Evolutionary conservation across 2,888 invertebrate genomes (phyloP).

Genomic region (Pogonocherus hispidulus): DNA sequence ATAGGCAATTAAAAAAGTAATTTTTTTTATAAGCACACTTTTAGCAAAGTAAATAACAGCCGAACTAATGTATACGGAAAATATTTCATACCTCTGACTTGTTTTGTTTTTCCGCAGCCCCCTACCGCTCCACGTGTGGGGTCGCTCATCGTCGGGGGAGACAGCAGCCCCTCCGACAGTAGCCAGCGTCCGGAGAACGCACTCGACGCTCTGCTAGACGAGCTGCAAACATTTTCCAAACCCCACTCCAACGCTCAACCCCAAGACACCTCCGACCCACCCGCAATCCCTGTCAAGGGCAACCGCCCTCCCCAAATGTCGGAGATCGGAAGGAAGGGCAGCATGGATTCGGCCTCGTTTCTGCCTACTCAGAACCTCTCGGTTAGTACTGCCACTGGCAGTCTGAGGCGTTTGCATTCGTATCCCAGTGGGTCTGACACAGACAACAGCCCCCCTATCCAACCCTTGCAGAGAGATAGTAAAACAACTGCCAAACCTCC

Average conservation of each 20-base stretch:
- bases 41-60: conserved; percentile 13
- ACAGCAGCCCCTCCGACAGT: conserved; percentile 71
- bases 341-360: conserved; percentile 71
- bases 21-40: too few relatives aligned
- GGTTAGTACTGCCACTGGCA: conserved; percentile 69
- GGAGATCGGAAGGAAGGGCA: conserved; percentile 72
- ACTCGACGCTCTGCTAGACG: conserved; percentile 97
- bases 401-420: conserved; percentile 83
- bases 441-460: conserved; percentile 82
- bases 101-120: conserved; percentile 68
- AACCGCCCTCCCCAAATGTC: conserved; percentile 69
- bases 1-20: too few relatives aligned
- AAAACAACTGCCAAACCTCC: conserved; percentile 80
- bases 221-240: conserved; percentile 90
- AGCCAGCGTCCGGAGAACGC: conserved; percentile 90
- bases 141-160: conserved; percentile 74
- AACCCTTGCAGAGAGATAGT: conserved; percentile 71
- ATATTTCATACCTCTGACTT: neutral
- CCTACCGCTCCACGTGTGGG: conserved; percentile 75
- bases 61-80: neutral
- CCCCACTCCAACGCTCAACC: conserved; percentile 68
- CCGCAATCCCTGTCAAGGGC: conserved; percentile 65
- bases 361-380: conserved; percentile 66
- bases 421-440: conserved; percentile 90
- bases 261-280: conserved; percentile 60